These are phyloP conservation scores for Drosophila fungiperda DNA, from an alignment of 2,888 invertebrate species.

Conservation along the genomic window DNA sequence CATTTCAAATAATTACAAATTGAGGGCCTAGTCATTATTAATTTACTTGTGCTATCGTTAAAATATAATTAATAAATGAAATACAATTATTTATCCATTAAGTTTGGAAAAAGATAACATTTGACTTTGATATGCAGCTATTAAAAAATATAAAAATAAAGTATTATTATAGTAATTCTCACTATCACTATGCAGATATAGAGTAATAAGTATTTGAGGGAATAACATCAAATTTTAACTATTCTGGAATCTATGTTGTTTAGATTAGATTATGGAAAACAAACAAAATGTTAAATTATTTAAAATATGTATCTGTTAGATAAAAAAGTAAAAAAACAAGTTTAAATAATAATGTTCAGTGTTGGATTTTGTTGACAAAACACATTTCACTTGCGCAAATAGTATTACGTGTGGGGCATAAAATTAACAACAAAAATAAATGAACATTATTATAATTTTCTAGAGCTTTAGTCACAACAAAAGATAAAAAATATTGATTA, in stretches of 20 bases:
- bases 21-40: neutral
- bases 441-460: neutral
- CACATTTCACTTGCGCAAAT: neutral
- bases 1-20: slow-evolving; percentile 1
- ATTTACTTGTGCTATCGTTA: neutral
- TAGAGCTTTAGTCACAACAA: neutral
- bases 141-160: neutral
- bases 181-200: neutral
- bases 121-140: neutral
- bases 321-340: neutral
- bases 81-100: neutral
- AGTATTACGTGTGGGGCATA: neutral
- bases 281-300: too few species aligned
- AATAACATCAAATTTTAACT: neutral
- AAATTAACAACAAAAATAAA: neutral
- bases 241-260: too few species aligned
- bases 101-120: neutral
- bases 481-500: neutral
- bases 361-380: neutral
- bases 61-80: neutral
- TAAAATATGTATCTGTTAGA: too few species aligned
- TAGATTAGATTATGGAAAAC: too few species aligned
- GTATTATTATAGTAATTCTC: neutral
- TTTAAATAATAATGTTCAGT: neutral
- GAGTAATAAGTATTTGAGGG: too few species aligned